These are phyloP conservation scores for Eutolmus rufibarbis DNA, from an alignment of 2,888 invertebrate genomes.

Conservation along the genomic window DNA sequence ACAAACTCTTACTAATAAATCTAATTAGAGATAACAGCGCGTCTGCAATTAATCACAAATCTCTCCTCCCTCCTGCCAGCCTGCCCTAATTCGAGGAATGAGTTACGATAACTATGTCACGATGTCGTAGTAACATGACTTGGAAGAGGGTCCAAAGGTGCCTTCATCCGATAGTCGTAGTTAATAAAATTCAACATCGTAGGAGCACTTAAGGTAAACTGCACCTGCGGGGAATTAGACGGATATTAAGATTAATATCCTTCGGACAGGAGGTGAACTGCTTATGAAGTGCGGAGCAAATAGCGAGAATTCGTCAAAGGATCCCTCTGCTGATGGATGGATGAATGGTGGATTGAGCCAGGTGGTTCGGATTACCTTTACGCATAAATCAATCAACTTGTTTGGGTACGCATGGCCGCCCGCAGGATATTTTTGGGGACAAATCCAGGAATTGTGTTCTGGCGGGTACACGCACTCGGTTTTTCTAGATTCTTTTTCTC, in stretches of 20 bases:
- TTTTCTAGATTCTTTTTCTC: background rate
- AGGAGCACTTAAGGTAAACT: background rate
- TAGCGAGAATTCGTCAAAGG: background rate
- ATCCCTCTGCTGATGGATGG: background rate
- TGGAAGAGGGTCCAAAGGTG: background rate
- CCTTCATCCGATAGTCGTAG: background rate
- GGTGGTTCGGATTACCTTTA: background rate
- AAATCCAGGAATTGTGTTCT: background rate
- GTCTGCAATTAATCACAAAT: conserved; percentile 1
- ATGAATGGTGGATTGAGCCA: background rate
- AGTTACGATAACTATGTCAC: background rate
- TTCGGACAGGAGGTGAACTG: background rate
- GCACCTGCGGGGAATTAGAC: background rate
- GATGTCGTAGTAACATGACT: background rate
- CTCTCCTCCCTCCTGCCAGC: background rate
- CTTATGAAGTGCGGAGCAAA: background rate
- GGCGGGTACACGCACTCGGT: background rate
- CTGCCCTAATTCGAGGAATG: background rate
- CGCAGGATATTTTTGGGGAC: background rate
- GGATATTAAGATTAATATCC: background rate
- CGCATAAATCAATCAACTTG: background rate
- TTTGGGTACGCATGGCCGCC: background rate
- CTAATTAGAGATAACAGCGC: conserved; percentile 21
- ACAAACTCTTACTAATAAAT: conserved; percentile 1
- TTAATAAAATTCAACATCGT: background rate